phyloP scores from a whole-genome alignment of 2,888 invertebrate species.

The Unio delphinus region DNA sequence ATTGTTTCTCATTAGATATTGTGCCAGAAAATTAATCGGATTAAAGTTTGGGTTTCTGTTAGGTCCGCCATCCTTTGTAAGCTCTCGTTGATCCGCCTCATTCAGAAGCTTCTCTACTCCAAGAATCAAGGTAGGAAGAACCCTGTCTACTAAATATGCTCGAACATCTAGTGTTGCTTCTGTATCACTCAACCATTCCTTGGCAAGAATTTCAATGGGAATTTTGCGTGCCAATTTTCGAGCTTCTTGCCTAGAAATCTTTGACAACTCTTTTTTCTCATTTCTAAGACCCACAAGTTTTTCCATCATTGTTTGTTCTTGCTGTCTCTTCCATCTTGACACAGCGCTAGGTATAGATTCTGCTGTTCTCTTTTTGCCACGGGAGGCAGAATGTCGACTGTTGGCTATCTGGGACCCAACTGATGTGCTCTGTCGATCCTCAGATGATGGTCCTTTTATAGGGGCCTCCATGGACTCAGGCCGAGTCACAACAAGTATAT shows the following conservation, averaged over 20 bases:
- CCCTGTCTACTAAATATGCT: slow-evolving; percentile 67
- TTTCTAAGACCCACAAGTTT: slow-evolving; percentile 61
- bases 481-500: slow-evolving; percentile 6
- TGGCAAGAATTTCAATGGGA: slow-evolving; percentile 67
- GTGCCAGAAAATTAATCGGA: slow-evolving; percentile 70
- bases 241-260: slow-evolving; percentile 59
- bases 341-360: slow-evolving; percentile 55
- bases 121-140: slow-evolving; percentile 69
- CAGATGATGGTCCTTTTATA: slow-evolving; percentile 40
- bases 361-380: slow-evolving; percentile 31
- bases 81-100: slow-evolving; percentile 64
- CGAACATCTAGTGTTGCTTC: slow-evolving; percentile 66
- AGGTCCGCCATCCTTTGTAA: slow-evolving; percentile 50
- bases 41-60: slow-evolving; percentile 68
- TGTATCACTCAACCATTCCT: slow-evolving; percentile 67
- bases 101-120: slow-evolving; percentile 70
- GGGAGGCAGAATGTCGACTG: slow-evolving; percentile 28
- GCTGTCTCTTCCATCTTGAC: slow-evolving; percentile 62
- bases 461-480: slow-evolving; percentile 16
- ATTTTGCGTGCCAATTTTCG: slow-evolving; percentile 64
- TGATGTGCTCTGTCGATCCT: slow-evolving; percentile 14
- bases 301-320: slow-evolving; percentile 68
- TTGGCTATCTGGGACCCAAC: slow-evolving; percentile 25
- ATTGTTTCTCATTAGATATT: slow-evolving; percentile 71
- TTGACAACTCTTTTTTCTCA: slow-evolving; percentile 58